phyloP scores from a whole-genome alignment of 2,888 invertebrate genomes.

The Scaeva pyrastri region DNA sequence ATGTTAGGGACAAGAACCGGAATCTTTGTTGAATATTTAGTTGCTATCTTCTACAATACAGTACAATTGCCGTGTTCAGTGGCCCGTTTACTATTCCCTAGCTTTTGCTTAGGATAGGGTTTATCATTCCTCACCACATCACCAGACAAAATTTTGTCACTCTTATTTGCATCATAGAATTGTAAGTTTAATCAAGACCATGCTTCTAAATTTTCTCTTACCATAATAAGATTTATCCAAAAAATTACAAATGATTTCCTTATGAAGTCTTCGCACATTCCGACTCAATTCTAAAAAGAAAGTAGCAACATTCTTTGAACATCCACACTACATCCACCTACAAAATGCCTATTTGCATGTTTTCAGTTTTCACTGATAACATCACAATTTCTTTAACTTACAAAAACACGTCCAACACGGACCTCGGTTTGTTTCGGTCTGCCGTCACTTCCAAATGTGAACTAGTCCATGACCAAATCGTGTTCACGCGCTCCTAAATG shows the following conservation, averaged over 20 bases:
- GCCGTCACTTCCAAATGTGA: slow-evolving; percentile 46
- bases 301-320: slow-evolving; percentile 4
- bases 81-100: too few species aligned
- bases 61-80: too few species aligned
- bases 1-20: too few species aligned
- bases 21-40: too few species aligned
- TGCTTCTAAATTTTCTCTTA: too few species aligned
- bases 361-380: slow-evolving; percentile 10
- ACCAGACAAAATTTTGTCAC: too few species aligned
- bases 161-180: too few species aligned
- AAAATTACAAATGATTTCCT: neutral
- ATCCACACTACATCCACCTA: slow-evolving; percentile 7
- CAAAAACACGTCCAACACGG: neutral
- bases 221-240: neutral
- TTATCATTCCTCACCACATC: too few species aligned
- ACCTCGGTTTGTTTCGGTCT: neutral
- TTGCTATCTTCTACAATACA: too few species aligned
- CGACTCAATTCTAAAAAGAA: slow-evolving; percentile 4
- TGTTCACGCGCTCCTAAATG: slow-evolving; percentile 50
- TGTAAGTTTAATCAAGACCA: too few species aligned
- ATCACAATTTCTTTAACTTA: slow-evolving; percentile 3
- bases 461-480: slow-evolving; percentile 16
- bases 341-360: slow-evolving; percentile 21
- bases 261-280: neutral
- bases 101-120: too few species aligned